Conservation (phyloP, 2,113 vertebrate species). For the Cygnus buccinator region DNA sequence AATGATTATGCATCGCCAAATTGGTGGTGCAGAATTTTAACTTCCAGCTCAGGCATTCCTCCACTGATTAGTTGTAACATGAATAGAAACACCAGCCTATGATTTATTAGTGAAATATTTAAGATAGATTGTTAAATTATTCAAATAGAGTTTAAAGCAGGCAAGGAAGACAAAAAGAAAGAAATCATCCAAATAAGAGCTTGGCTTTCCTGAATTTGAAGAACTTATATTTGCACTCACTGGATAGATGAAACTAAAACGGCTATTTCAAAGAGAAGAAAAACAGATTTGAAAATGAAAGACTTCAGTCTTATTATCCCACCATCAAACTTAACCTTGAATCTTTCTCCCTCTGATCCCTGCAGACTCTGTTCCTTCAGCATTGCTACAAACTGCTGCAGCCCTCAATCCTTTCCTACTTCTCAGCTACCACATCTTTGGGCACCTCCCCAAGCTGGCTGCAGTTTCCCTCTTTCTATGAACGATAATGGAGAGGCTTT, state of each 20-base stretch:
- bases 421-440: background rate
- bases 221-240: rapidly evolving
- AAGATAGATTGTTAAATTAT: slow-evolving; percentile 50
- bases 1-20: background rate
- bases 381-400: background rate
- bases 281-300: background rate
- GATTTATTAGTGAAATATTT: slow-evolving; percentile 69
- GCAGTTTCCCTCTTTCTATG: background rate
- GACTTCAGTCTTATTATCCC: background rate
- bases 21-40: slow-evolving; percentile 54
- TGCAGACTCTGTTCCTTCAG: background rate
- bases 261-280: background rate
- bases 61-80: slow-evolving; percentile 46
- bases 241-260: background rate
- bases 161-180: background rate
- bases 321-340: background rate
- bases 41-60: slow-evolving; percentile 25
- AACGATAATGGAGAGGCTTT: background rate
- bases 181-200: background rate
- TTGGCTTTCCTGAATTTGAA: background rate
- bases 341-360: background rate
- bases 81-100: slow-evolving; percentile 37
- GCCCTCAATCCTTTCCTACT: background rate
- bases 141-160: slow-evolving; percentile 36
- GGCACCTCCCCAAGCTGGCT: rapidly evolving